Base-by-base conservation (phyloP, 2,888 invertebrate genomes). In the Prenolepis imparis region DNA sequence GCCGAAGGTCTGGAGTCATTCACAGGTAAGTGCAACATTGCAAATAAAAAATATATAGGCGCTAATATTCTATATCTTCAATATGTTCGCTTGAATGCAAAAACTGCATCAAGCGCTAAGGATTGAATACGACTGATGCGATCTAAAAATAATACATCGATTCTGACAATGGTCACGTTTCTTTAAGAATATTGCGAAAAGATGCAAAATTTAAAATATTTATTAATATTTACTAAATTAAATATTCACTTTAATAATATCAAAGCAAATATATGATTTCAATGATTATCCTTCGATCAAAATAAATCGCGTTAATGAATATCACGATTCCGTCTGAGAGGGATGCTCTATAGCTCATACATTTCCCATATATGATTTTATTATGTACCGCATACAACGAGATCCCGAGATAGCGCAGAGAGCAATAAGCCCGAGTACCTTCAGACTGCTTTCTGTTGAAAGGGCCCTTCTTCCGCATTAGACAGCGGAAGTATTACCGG, bases 1-100 rank as follows among this genome's bases (percentile, higher is more conserved):
- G 64, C 96, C 96, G 48, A 95, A 96, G 91, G 95, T 96, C 84
- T 96, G 96, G 96, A 96, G 95, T 86, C 94, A 94, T 90, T 95
- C 95, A 92, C 96, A 96, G 95, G 95, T 96, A 91, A 95, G 95
- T 84, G 28, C 9, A 59, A 66, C 11, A 41, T 64, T 21, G 4
- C 24, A 18, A 61, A 68, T 52, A 15, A 39, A 41, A 36, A 52
- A 24, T 24, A 24, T 24, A 28, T 28, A 28, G 28, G 36, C 36
- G 36, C 3, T 0, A 21, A 4, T 52, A 1, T 55, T 21, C 8
- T n/a, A 6, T 18, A 32, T 55, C 11, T 36, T 39, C 18, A 18
- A 12, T 28, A 41, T 24, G 8, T 28, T 15, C 15, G 9, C 18
- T 24, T 0, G 8, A 61, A 12, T 73, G 15, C 24, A 24, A 32